A percentile compares a stretch with the other conserved stretches of the same genome.
Evolutionary conservation across 2,888 invertebrate species (phyloP).

Genomic region (Ectobius pallidus): DNA sequence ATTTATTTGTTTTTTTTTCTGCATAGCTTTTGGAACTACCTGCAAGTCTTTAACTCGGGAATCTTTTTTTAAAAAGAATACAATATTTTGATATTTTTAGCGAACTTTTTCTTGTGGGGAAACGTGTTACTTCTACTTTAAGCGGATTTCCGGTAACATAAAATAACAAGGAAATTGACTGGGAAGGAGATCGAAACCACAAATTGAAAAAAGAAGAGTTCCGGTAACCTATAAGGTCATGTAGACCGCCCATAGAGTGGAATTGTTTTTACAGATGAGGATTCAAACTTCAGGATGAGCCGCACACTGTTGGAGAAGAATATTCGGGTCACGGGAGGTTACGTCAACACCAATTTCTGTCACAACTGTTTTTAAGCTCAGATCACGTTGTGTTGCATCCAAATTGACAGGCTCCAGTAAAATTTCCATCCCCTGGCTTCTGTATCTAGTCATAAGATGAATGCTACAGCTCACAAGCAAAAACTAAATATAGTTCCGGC

Average conservation of each 20-base stretch:
- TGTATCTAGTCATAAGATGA: too few species aligned
- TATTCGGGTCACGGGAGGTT: background rate
- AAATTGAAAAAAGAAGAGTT: background rate
- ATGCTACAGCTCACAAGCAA: too few species aligned
- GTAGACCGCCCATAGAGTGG: background rate
- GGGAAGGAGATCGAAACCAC: background rate
- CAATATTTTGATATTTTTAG: too few species aligned
- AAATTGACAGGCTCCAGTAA: background rate
- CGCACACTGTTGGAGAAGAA: background rate
- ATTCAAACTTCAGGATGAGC: background rate
- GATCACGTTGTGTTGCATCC: background rate
- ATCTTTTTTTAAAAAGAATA: too few species aligned
- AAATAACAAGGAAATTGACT: background rate
- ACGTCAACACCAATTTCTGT: background rate
- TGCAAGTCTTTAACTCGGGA: too few species aligned
- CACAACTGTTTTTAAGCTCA: background rate
- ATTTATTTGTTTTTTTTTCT: too few species aligned
- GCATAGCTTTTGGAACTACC: too few species aligned
- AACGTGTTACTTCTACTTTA: too few species aligned
- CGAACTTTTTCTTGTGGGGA: too few species aligned
- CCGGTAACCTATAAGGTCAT: background rate
- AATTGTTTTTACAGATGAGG: constrained; percentile 13
- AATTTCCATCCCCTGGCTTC: too few species aligned
- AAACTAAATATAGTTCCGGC: background rate
- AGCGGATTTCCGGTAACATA: constrained; percentile 7